phyloP scores from a whole-genome alignment of 2,113 vertebrate species.

The Macrotis lagotis region DNA sequence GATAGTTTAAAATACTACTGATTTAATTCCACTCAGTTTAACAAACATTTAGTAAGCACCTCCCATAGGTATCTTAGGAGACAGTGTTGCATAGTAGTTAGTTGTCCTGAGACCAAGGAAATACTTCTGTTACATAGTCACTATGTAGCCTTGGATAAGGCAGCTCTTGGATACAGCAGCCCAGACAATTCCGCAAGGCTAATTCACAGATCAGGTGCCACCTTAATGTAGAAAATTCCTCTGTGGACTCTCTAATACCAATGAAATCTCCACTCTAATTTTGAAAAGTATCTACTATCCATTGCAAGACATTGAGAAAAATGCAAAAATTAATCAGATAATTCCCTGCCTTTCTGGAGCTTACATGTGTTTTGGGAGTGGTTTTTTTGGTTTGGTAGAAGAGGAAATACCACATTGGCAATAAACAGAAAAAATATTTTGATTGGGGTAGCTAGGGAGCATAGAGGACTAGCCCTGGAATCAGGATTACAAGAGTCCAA shows the following conservation, averaged over 20 bases:
- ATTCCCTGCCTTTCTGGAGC: background rate
- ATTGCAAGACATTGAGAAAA: background rate
- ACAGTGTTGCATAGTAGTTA: background rate
- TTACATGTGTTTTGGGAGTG: background rate
- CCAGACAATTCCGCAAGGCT: background rate
- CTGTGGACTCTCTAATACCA: background rate
- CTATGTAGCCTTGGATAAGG: background rate
- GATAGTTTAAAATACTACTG: background rate
- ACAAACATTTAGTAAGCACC: background rate
- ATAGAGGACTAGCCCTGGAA: too few relatives aligned
- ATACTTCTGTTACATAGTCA: background rate
- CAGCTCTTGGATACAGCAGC: too few relatives aligned
- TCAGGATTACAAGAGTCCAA: too few relatives aligned
- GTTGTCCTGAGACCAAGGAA: background rate
- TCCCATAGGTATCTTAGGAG: background rate
- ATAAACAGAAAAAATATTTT: background rate
- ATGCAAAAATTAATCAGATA: background rate
- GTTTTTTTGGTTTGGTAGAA: background rate
- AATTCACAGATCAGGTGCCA: background rate
- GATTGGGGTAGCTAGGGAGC: too few relatives aligned
- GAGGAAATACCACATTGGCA: conserved; percentile 30
- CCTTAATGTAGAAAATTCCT: background rate
- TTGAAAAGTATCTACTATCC: background rate
- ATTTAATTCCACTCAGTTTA: background rate
- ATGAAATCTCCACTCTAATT: background rate